These are phyloP conservation scores for Drosophila jambulina DNA, from an alignment of 1,140 invertebrate species.

Conservation along the genomic window DNA sequence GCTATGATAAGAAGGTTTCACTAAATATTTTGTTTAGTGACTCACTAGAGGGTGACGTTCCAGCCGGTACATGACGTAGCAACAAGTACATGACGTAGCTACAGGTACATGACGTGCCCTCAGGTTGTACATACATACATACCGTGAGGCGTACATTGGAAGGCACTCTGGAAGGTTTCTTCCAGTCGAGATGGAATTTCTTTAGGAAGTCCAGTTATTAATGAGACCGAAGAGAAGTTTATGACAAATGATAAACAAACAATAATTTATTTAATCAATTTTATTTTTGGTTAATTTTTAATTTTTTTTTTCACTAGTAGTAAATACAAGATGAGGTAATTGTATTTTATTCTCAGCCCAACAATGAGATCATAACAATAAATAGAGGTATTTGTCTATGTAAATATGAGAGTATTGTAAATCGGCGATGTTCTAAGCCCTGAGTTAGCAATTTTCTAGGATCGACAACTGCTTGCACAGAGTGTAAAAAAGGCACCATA, in stretches of 20 bases:
- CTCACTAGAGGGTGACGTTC: neutral
- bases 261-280: too few species aligned
- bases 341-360: neutral
- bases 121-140: neutral
- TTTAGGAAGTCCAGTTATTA: neutral
- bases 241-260: neutral
- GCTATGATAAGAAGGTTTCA: constrained; percentile 2
- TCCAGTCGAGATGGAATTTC: neutral
- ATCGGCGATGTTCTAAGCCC: too few species aligned
- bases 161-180: neutral
- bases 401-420: too few species aligned
- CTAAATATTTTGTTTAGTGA: neutral
- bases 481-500: too few species aligned
- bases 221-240: neutral
- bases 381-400: too few species aligned
- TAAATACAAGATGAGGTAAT: neutral
- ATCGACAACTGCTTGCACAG: too few species aligned
- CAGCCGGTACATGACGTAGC: constrained; percentile 4
- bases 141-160: neutral
- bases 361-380: neutral
- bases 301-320: too few species aligned
- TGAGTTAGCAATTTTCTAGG: too few species aligned
- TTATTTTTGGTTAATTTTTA: neutral
- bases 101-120: constrained; percentile 1
- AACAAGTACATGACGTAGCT: constrained; percentile 2